Percentiles rank a stretch among this genome's conserved stretches.
Conservation (phyloP, 2,888 invertebrate species). For the Thera britannica region DNA sequence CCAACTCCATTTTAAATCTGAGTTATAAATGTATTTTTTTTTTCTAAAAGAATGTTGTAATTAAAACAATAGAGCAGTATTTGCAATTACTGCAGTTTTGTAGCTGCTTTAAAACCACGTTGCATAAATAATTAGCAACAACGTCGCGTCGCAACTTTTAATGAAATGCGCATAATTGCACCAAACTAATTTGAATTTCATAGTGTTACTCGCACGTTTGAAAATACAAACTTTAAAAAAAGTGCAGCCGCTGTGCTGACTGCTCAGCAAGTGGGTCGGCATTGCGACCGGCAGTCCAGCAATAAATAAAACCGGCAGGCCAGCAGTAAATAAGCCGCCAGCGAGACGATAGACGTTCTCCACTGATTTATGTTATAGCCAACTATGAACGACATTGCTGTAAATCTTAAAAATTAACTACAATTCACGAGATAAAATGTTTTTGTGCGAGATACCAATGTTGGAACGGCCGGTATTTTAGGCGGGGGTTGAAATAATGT, state of each 20-base stretch:
- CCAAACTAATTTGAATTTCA: conserved; percentile 44
- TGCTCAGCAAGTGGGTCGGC: conserved; percentile 28
- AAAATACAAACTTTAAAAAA: conserved; percentile 29
- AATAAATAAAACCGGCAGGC: conserved; percentile 32
- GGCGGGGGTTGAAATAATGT: conserved; percentile 1
- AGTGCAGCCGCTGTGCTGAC: conserved; percentile 2
- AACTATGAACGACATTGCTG: conserved; percentile 55
- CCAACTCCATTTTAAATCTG: too few species aligned
- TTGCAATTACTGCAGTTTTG: conserved; percentile 34
- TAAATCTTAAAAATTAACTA: conserved; percentile 57
- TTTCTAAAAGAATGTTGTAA: background rate
- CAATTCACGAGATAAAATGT: conserved; percentile 40
- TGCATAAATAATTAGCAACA: conserved; percentile 44
- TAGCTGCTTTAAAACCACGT: conserved; percentile 29
- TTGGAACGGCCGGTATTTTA: conserved; percentile 24
- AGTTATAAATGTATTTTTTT: too few species aligned
- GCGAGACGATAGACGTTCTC: conserved; percentile 54
- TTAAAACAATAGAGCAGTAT: conserved; percentile 9
- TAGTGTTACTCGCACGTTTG: conserved; percentile 36
- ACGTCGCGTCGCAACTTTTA: conserved; percentile 37
- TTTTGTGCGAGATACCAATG: conserved; percentile 30
- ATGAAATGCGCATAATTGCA: conserved; percentile 45
- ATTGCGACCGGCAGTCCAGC: conserved; percentile 26
- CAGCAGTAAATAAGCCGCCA: conserved; percentile 53
- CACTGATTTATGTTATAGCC: conserved; percentile 62